A percentile compares a stretch with the other conserved stretches of the same genome.
phyloP scores from a whole-genome alignment of 1,140 invertebrate genomes.

The Euwallacea fornicatus region DNA sequence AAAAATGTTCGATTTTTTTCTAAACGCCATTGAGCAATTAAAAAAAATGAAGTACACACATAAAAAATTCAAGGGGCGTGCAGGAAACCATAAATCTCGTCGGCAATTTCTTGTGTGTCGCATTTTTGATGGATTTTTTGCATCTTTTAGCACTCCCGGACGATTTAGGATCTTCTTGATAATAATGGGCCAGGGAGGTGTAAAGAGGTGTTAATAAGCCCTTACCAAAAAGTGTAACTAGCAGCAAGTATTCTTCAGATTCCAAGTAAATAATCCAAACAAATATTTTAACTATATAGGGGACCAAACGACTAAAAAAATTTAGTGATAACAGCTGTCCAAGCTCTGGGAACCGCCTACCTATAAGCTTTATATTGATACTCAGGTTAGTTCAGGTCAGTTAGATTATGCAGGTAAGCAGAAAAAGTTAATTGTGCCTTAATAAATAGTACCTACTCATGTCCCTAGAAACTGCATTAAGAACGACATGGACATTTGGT shows the following conservation, averaged over 20 bases:
- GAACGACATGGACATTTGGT: background rate
- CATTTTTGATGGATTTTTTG: constrained; percentile 25
- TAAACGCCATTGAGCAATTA: constrained; percentile 3
- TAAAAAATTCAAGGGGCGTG: constrained; percentile 18
- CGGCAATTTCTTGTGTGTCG: constrained; percentile 21
- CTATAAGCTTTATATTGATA: too few species aligned
- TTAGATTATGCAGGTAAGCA: too few species aligned
- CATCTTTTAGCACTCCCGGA: background rate
- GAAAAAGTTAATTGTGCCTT: background rate
- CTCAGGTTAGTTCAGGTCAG: too few species aligned
- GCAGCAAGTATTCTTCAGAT: too few species aligned
- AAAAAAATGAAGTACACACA: constrained; percentile 9
- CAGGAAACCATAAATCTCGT: constrained; percentile 26
- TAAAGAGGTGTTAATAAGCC: constrained; percentile 10
- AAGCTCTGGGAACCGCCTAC: too few species aligned
- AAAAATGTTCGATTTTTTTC: background rate
- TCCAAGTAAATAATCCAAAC: too few species aligned
- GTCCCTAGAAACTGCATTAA: background rate
- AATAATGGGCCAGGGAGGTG: constrained; percentile 13
- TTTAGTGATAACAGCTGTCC: too few species aligned
- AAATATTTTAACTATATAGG: too few species aligned
- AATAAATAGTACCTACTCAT: constrained; percentile 13
- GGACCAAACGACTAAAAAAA: too few species aligned
- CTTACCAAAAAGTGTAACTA: too few species aligned
- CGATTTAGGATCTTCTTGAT: constrained; percentile 17